Percentiles rank a stretch among this genome's conserved stretches.
phyloP scores from a whole-genome alignment of 2,113 vertebrate species.

The Pachyramphus minor region DNA sequence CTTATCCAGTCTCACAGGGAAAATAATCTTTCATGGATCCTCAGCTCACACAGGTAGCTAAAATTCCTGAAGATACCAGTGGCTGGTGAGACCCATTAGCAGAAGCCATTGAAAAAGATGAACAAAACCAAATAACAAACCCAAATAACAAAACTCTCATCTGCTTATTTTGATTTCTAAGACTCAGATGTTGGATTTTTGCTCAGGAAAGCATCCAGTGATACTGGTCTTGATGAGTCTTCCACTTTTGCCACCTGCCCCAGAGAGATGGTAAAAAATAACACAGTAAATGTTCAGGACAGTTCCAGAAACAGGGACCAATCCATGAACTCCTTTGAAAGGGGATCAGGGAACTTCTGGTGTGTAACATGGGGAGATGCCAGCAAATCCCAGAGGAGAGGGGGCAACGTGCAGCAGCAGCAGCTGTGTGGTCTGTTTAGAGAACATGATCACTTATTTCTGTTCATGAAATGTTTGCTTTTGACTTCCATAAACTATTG shows the following conservation, averaged over 20 bases:
- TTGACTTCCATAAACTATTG: neutral
- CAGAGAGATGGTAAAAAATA: neutral
- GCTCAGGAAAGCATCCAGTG: neutral
- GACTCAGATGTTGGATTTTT: neutral
- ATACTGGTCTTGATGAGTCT: neutral
- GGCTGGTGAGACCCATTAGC: neutral
- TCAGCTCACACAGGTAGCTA: neutral
- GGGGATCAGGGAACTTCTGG: neutral
- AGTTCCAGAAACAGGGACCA: neutral
- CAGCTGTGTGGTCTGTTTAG: neutral
- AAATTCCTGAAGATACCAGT: neutral
- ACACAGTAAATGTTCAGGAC: neutral
- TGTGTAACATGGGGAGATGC: fast-evolving
- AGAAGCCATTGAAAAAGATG: neutral
- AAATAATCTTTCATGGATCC: neutral
- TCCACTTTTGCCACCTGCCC: neutral
- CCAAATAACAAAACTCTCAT: neutral
- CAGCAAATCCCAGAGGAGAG: neutral
- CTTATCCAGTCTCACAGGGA: neutral
- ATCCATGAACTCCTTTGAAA: neutral
- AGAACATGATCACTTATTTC: fast-evolving
- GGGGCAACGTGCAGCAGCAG: neutral
- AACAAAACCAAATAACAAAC: neutral
- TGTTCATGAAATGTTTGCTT: neutral
- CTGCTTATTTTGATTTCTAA: neutral